Percentiles rank a stretch among this genome's conserved stretches.
phyloP scores from a whole-genome alignment of 2,797 vertebrate genomes.

The Acanthurus leucopareius region DNA sequence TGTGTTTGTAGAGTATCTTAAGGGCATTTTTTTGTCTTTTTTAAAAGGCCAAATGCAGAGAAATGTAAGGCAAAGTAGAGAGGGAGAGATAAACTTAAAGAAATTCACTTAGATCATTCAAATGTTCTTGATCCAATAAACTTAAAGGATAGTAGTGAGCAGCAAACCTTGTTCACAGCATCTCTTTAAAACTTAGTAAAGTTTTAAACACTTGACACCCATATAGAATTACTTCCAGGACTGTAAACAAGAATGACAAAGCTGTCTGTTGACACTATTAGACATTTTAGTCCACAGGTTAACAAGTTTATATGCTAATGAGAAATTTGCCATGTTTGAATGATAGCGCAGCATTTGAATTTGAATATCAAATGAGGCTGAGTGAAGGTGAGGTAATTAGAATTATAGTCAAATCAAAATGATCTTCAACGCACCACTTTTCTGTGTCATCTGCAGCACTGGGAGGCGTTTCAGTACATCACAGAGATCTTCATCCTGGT shows the following conservation, averaged over 20 bases:
- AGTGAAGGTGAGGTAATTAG: not conserved
- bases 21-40: too few species aligned
- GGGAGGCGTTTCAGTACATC: conserved; percentile 95
- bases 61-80: too few species aligned
- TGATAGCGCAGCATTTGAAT: not conserved
- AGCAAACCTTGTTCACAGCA: not conserved
- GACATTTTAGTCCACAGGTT: not conserved
- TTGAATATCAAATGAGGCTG: not conserved
- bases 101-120: not conserved
- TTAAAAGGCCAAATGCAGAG: too few species aligned
- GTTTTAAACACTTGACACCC: not conserved
- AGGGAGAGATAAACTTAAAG: too few species aligned
- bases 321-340: not conserved
- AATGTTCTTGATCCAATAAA: not conserved
- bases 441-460: conserved; percentile 86
- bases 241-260: not conserved
- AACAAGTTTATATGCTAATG: not conserved
- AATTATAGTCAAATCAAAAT: not conserved
- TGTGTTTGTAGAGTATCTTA: too few species aligned
- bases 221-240: too few species aligned
- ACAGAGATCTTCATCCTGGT: conserved; percentile 99
- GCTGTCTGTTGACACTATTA: not conserved
- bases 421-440: not conserved
- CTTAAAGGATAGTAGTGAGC: not conserved
- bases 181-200: not conserved